phyloP scores from a whole-genome alignment of 2,888 invertebrate species.

The Mimas tiliae region DNA sequence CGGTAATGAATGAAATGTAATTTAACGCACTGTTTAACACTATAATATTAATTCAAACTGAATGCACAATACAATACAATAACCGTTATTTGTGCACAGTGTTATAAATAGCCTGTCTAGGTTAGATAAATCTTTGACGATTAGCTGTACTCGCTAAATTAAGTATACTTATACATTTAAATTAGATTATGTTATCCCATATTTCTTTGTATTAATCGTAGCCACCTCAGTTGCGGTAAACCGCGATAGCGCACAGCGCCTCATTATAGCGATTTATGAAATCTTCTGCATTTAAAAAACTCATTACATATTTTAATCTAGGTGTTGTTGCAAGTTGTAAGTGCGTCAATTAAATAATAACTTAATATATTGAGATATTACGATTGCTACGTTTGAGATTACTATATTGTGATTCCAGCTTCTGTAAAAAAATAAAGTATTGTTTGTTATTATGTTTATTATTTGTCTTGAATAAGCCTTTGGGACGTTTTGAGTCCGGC shows the following conservation, averaged over 20 bases:
- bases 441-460: no score
- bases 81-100: conserved; percentile 2
- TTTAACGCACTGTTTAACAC: conserved; percentile 23
- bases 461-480: no score
- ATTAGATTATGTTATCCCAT: conserved; percentile 8
- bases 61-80: conserved; percentile 1
- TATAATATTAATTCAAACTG: conserved; percentile 5
- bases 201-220: conserved; percentile 9
- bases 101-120: background rate
- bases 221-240: conserved; percentile 8
- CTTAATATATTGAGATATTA: no score
- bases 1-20: conserved; percentile 13
- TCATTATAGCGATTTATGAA: background rate
- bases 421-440: no score
- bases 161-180: background rate
- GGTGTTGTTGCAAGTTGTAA: background rate
- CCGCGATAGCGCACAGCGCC: background rate
- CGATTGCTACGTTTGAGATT: no score
- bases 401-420: no score
- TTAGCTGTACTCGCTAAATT: background rate
- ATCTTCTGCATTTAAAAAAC: background rate
- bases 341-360: background rate
- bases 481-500: no score
- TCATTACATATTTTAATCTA: background rate
- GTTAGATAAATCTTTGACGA: background rate